phyloP scores from a whole-genome alignment of 2,888 invertebrate species.

The Drosophila antonietae region DNA sequence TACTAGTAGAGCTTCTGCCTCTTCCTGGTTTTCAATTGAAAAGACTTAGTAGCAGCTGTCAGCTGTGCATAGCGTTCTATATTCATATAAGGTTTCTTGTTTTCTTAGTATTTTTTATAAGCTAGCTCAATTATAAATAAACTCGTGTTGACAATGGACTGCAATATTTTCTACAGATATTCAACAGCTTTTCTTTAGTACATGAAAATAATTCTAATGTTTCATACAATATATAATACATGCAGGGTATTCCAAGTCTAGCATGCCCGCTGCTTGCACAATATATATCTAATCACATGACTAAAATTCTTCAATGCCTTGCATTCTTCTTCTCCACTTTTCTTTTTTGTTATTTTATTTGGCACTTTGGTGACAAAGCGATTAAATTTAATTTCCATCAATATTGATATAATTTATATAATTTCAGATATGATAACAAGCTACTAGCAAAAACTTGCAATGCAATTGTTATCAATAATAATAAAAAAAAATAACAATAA shows the following conservation, averaged over 20 bases:
- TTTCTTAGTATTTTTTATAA: not conserved
- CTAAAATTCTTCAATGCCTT: constrained; percentile 26
- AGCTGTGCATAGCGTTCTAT: not conserved
- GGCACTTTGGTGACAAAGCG: constrained; percentile 67
- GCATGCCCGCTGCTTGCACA: constrained; percentile 23
- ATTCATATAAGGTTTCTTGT: not conserved
- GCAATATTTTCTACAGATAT: not conserved
- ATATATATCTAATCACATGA: constrained; percentile 61
- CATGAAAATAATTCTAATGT: not conserved
- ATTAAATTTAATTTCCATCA: constrained; percentile 64
- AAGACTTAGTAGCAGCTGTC: not conserved
- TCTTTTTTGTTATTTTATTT: constrained; percentile 32
- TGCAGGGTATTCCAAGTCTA: constrained; percentile 11
- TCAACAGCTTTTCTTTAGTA: not conserved
- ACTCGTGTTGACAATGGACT: not conserved
- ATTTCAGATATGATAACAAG: constrained; percentile 48
- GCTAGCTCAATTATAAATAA: not conserved
- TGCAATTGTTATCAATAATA: constrained; percentile 5
- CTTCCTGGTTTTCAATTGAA: constrained; percentile 2
- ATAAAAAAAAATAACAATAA: constrained; percentile 5
- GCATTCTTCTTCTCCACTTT: constrained; percentile 4
- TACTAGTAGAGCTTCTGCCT: not conserved
- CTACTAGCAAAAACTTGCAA: constrained; percentile 4
- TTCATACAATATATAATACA: not conserved
- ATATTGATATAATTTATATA: constrained; percentile 67